Conservation (phyloP, 2,113 vertebrate genomes). For the Pachypanchax playfairii region DNA sequence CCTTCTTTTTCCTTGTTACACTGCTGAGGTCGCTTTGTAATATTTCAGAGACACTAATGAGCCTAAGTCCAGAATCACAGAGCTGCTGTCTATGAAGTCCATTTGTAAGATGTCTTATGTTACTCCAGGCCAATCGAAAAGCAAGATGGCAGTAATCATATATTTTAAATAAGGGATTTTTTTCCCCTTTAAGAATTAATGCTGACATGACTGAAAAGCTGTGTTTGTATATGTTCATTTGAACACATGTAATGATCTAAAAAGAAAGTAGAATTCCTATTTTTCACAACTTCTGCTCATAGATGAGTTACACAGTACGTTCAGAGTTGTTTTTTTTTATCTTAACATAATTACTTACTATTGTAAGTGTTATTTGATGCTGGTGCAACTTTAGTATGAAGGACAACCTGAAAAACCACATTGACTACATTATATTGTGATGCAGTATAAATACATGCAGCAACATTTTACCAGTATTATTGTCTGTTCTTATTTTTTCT, state of each 20-base stretch:
- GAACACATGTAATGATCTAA: background rate
- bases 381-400: too few relatives aligned
- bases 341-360: too few relatives aligned
- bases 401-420: background rate
- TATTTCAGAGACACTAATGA: conserved; percentile 1
- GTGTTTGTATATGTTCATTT: background rate
- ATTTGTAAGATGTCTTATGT: conserved; percentile 8
- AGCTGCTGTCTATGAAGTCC: background rate
- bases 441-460: too few relatives aligned
- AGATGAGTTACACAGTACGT: background rate
- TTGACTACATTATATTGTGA: too few relatives aligned
- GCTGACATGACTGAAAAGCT: background rate
- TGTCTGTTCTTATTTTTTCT: too few relatives aligned
- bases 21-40: background rate
- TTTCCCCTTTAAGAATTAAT: conserved; percentile 4
- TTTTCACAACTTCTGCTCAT: background rate
- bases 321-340: background rate
- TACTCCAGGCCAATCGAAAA: background rate
- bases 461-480: too few relatives aligned
- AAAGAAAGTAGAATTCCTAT: background rate
- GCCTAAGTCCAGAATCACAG: background rate
- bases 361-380: too few relatives aligned
- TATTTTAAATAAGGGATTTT: background rate
- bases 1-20: background rate
- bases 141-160: conserved; percentile 1